These are phyloP conservation scores for Cheilosia grossa DNA, from an alignment of 2,888 invertebrate genomes.

Conservation along the genomic window DNA sequence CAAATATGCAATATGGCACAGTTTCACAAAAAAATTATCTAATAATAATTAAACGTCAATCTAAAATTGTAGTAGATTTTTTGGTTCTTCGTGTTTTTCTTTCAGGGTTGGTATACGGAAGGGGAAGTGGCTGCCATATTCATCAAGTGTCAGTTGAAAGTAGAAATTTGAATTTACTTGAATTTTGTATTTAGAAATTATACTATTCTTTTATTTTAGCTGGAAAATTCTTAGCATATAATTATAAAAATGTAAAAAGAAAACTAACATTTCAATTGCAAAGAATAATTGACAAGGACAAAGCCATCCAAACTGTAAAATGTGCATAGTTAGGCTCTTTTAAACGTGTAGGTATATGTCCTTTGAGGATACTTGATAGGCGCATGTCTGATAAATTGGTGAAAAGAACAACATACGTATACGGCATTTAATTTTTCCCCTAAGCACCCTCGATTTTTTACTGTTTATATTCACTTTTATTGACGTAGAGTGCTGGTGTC, in stretches of 20 bases:
- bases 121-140: neutral
- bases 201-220: neutral
- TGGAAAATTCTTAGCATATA: too few species aligned
- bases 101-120: slow-evolving; percentile 50
- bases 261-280: neutral
- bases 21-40: slow-evolving; percentile 10
- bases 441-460: slow-evolving; percentile 53
- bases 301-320: too few species aligned
- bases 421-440: slow-evolving; percentile 48
- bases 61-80: slow-evolving; percentile 48
- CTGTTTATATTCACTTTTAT: slow-evolving; percentile 65
- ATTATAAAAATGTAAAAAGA: too few species aligned
- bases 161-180: neutral
- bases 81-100: neutral
- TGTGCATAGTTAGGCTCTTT: neutral
- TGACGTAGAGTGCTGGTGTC: slow-evolving; percentile 65
- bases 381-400: slow-evolving; percentile 57
- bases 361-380: slow-evolving; percentile 45
- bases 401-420: slow-evolving; percentile 70
- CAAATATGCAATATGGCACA: neutral
- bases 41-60: slow-evolving; percentile 49
- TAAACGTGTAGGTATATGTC: neutral
- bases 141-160: neutral
- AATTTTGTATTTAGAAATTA: neutral
- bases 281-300: neutral